Conservation (phyloP, 2,113 vertebrate genomes). For the Setophaga kirtlandii region DNA sequence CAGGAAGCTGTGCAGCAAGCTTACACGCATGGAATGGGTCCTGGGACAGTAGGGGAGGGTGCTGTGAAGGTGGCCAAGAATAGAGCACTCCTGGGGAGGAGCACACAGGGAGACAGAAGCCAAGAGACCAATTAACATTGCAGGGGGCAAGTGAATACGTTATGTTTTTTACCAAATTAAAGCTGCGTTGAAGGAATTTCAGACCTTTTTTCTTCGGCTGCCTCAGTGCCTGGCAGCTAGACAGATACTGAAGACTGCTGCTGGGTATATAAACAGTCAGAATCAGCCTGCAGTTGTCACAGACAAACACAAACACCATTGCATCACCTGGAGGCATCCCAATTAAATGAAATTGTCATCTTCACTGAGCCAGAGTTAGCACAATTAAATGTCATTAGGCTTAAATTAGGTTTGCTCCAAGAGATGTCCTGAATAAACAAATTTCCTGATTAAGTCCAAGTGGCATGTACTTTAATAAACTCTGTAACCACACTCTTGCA, state of each 20-base stretch:
- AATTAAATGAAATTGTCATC: slow-evolving; percentile 51
- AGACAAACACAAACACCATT: not conserved
- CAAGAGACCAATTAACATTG: not conserved
- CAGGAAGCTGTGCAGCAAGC: not conserved
- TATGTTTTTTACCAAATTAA: not conserved
- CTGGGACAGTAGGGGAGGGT: not conserved
- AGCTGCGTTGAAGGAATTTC: not conserved
- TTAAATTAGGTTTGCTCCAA: slow-evolving; percentile 56
- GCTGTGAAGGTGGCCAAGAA: not conserved
- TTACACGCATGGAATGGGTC: not conserved
- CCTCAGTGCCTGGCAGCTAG: not conserved
- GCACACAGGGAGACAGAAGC: not conserved
- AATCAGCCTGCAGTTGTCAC: not conserved
- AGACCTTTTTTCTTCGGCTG: not conserved
- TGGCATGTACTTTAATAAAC: slow-evolving; percentile 15
- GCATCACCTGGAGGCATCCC: slow-evolving; percentile 51
- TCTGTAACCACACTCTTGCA: not conserved
- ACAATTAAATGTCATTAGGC: slow-evolving; percentile 54
- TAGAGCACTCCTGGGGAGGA: not conserved
- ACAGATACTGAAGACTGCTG: not conserved
- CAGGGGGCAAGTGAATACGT: accelerated
- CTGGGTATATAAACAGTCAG: not conserved
- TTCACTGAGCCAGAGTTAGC: slow-evolving; percentile 29
- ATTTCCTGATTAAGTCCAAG: slow-evolving; percentile 50
- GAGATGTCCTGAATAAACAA: slow-evolving; percentile 35